These are phyloP conservation scores for Halcyon badia DNA, from an alignment of 2,797 vertebrate species.

Conservation along the genomic window DNA sequence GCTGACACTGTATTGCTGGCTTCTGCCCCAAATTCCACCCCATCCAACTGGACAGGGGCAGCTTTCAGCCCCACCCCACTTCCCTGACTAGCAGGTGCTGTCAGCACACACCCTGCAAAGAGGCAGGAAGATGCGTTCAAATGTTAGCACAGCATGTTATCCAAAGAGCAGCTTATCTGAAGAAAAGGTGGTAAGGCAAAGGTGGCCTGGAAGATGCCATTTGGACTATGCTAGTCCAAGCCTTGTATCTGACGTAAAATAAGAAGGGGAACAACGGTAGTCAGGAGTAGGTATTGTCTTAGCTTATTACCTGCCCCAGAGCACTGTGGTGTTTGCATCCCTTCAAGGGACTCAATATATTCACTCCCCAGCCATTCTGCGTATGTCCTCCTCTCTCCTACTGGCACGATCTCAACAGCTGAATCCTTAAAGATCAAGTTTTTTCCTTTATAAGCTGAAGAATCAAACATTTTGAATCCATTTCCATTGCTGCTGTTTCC, in stretches of 20 bases:
- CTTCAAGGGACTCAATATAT: constrained; percentile 87
- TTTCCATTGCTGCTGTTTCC: constrained; percentile 77
- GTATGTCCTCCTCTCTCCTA: constrained; percentile 86
- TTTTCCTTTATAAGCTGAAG: constrained; percentile 82
- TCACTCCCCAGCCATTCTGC: constrained; percentile 88
- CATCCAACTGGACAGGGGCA: background rate
- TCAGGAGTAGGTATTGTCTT: background rate
- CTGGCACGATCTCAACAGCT: constrained; percentile 82
- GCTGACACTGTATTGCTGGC: background rate
- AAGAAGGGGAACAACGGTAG: background rate
- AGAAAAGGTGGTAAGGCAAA: background rate
- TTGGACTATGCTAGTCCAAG: background rate
- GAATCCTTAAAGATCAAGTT: constrained; percentile 96
- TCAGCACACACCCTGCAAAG: background rate
- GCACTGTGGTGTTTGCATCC: constrained; percentile 82
- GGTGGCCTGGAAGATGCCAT: background rate
- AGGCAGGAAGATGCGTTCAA: constrained; percentile 7
- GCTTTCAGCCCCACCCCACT: background rate
- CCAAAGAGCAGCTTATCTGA: constrained; percentile 9
- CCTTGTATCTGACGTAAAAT: background rate
- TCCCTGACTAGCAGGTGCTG: background rate
- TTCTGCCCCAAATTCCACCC: background rate
- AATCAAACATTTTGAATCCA: constrained; percentile 94
- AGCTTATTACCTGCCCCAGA: constrained; percentile 63
- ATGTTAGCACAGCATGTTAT: background rate